A percentile compares a stretch with the other conserved stretches of the same genome.
Evolutionary conservation across 2,797 vertebrate genomes (phyloP).

Genomic region (Luscinia megarhynchos): DNA sequence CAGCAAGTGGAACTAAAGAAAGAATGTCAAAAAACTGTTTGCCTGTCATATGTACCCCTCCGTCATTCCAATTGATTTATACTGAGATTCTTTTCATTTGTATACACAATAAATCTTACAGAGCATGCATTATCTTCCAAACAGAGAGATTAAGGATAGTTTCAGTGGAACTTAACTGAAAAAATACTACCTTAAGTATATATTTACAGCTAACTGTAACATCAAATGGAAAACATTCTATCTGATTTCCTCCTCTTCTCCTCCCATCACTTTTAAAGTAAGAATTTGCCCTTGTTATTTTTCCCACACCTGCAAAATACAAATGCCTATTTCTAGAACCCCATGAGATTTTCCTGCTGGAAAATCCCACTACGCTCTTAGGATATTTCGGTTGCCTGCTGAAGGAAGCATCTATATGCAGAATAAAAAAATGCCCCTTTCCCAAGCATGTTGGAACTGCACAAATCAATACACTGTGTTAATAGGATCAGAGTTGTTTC

Average conservation of each 20-base stretch:
- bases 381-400: neutral
- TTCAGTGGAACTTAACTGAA: neutral
- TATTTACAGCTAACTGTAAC: neutral
- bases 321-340: neutral
- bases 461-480: slow-evolving; percentile 49
- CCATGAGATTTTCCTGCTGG: neutral
- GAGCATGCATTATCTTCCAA: neutral
- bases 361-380: neutral
- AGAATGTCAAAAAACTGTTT: neutral
- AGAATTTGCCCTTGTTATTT: neutral
- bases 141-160: neutral
- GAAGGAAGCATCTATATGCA: neutral
- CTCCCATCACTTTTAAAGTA: neutral
- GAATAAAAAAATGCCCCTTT: slow-evolving; percentile 22
- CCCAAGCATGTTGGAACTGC: neutral
- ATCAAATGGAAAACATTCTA: neutral
- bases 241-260: neutral
- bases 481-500: slow-evolving; percentile 45
- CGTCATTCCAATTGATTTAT: neutral
- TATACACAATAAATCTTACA: neutral
- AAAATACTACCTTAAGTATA: neutral
- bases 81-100: neutral
- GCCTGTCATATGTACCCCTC: neutral
- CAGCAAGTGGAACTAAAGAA: neutral
- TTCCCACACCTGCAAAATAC: neutral